Evolutionary conservation across 2,888 invertebrate genomes (phyloP).

Genomic region (Rhyacophila evoluta): DNA sequence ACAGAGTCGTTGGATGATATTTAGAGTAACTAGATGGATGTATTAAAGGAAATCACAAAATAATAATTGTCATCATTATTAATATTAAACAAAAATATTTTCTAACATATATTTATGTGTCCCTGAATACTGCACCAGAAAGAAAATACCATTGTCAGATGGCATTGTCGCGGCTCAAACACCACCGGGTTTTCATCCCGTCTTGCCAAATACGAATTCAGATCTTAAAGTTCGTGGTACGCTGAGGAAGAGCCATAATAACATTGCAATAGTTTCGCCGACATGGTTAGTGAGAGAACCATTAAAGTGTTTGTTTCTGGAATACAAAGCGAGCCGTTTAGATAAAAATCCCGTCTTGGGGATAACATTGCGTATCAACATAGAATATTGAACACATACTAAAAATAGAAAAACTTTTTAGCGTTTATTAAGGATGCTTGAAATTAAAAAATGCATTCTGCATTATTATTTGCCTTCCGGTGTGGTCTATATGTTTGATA

Average conservation of each 20-base stretch:
- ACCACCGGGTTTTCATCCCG: conserved; percentile 7
- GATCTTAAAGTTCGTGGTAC: not conserved
- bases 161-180: not conserved
- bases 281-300: too few relatives aligned
- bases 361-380: not conserved
- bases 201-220: conserved; percentile 37
- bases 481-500: too few relatives aligned
- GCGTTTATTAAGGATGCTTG: too few relatives aligned
- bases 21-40: too few relatives aligned
- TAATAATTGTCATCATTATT: too few relatives aligned
- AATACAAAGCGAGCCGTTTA: not conserved
- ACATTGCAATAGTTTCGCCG: not conserved
- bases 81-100: too few relatives aligned
- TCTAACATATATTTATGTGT: too few relatives aligned
- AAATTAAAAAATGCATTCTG: too few relatives aligned
- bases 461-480: too few relatives aligned
- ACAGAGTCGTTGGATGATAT: too few relatives aligned
- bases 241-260: not conserved
- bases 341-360: not conserved
- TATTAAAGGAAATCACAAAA: too few relatives aligned
- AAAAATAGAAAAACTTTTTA: too few relatives aligned
- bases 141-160: conserved; percentile 3
- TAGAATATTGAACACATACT: not conserved
- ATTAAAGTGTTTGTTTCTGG: not conserved
- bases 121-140: not conserved